Conservation (phyloP, 2,888 invertebrate genomes). For the Chrysotoxum bicinctum region DNA sequence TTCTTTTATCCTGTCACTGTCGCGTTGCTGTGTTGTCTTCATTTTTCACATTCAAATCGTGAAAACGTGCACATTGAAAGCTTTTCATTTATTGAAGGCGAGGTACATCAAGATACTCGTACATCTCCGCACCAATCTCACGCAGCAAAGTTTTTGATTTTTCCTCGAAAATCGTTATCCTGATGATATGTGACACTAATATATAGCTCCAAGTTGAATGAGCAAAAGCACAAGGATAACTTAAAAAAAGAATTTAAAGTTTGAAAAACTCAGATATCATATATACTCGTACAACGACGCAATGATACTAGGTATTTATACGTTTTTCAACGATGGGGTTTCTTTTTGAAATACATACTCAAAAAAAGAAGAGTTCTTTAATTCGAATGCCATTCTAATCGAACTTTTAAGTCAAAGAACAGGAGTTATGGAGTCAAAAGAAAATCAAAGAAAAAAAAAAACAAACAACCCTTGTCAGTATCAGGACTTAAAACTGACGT, state of each 20-base stretch:
- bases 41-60: slow-evolving; percentile 51
- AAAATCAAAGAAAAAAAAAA: neutral
- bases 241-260: slow-evolving; percentile 1
- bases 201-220: slow-evolving; percentile 7
- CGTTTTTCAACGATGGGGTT: slow-evolving; percentile 16
- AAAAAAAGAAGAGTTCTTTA: neutral
- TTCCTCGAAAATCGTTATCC: slow-evolving; percentile 16
- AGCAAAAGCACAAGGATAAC: neutral
- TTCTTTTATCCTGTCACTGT: slow-evolving; percentile 37
- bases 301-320: slow-evolving; percentile 28
- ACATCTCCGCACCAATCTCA: neutral
- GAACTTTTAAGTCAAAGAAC: slow-evolving; percentile 32
- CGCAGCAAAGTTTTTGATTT: slow-evolving; percentile 13
- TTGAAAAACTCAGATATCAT: slow-evolving; percentile 18
- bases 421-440: neutral
- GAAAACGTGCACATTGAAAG: slow-evolving; percentile 28
- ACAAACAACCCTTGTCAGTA: neutral
- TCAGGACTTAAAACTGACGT: neutral
- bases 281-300: slow-evolving; percentile 16
- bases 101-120: neutral
- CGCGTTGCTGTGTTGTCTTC: slow-evolving; percentile 42
- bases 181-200: slow-evolving; percentile 36
- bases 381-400: slow-evolving; percentile 48
- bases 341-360: slow-evolving; percentile 1
- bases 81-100: neutral